Percentiles rank a stretch among this genome's conserved stretches.
Conservation (phyloP, 2,888 invertebrate species). For the Tribolium freemani region DNA sequence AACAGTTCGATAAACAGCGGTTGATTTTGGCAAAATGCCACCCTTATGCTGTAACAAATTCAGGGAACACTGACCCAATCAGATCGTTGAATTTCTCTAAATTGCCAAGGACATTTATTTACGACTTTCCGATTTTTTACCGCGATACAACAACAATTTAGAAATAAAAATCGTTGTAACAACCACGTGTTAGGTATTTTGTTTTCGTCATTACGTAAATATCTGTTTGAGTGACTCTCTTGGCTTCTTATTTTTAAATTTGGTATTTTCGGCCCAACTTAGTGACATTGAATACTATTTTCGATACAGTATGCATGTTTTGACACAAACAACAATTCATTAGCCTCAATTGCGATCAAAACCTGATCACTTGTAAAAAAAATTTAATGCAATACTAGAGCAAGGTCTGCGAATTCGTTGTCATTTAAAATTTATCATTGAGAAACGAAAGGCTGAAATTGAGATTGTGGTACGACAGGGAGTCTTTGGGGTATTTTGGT, state of each 20-base stretch:
- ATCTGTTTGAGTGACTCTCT: conserved; percentile 11
- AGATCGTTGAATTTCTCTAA: conserved; percentile 30
- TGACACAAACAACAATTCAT: conserved; percentile 11
- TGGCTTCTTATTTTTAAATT: conserved; percentile 41
- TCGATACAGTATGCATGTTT: conserved; percentile 16
- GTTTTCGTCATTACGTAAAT: conserved; percentile 24
- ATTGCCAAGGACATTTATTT: conserved; percentile 40
- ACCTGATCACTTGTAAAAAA: not conserved
- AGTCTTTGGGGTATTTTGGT: not conserved
- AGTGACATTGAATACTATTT: conserved; percentile 43
- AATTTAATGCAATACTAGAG: not conserved
- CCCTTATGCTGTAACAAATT: conserved; percentile 29
- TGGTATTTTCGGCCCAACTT: conserved; percentile 39
- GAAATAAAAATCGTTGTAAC: not conserved
- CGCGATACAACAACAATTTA: not conserved
- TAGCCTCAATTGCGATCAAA: not conserved
- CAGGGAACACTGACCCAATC: conserved; percentile 45
- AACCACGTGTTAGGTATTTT: not conserved
- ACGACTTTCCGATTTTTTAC: conserved; percentile 2
- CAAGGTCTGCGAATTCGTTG: not conserved
- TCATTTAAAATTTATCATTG: not conserved
- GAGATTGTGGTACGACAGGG: not conserved
- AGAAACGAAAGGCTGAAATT: not conserved
- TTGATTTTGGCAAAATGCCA: conserved; percentile 33
- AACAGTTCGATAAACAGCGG: conserved; percentile 17